Percentiles rank a stretch among this genome's conserved stretches.
Conservation (phyloP, 2,113 vertebrate species). For the Lophura nycthemera region DNA sequence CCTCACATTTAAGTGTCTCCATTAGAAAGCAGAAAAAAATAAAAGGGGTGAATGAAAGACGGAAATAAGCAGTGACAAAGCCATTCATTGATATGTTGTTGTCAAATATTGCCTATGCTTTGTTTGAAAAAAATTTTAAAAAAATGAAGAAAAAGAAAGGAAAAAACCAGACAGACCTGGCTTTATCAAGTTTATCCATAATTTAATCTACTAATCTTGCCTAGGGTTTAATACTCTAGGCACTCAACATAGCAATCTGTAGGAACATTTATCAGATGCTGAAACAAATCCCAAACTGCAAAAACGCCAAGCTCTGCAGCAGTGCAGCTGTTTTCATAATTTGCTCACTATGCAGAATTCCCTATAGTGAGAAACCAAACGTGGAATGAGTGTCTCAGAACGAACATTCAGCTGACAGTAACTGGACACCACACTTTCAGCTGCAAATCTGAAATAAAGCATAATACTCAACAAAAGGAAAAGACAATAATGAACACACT, state of each 20-base stretch:
- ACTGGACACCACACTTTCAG: background rate
- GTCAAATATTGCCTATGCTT: conserved; percentile 12
- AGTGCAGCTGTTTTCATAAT: background rate
- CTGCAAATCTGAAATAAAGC: background rate
- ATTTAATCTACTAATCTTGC: background rate
- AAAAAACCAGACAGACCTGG: background rate
- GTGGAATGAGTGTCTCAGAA: background rate
- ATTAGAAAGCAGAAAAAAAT: conserved; percentile 79
- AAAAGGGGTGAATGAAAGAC: conserved; percentile 76
- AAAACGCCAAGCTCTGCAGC: background rate
- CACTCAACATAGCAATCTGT: background rate
- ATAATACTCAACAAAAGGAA: background rate
- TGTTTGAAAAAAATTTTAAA: background rate
- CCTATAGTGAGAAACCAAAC: background rate
- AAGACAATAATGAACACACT: background rate
- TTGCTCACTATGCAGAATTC: background rate
- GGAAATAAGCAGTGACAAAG: conserved; percentile 65
- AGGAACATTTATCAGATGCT: background rate
- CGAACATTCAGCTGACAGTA: background rate
- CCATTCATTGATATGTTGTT: background rate
- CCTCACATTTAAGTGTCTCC: conserved; percentile 87
- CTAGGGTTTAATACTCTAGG: background rate
- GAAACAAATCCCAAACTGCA: background rate
- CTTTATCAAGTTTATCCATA: background rate
- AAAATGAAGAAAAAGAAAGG: background rate